phyloP scores from a whole-genome alignment of 2,797 vertebrate species.

The Siniperca undulata region DNA sequence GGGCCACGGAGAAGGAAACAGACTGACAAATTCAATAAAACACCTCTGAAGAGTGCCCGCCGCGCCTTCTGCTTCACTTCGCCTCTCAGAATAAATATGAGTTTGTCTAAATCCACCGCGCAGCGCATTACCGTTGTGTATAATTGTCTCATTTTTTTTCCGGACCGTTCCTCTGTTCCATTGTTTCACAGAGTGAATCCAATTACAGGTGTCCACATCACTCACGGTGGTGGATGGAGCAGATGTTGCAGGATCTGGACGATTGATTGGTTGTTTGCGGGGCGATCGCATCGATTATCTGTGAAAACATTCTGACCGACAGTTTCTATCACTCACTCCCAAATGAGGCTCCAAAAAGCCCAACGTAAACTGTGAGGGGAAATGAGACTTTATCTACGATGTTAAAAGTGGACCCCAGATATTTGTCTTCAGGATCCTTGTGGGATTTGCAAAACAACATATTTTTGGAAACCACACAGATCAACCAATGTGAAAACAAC shows the following conservation, averaged over 20 bases:
- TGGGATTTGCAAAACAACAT: not conserved
- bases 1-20: constrained; percentile 69
- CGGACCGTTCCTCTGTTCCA: constrained; percentile 32
- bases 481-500: not conserved
- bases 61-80: constrained; percentile 57
- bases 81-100: constrained; percentile 76
- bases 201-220: constrained; percentile 77
- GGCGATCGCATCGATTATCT: constrained; percentile 72
- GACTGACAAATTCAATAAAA: constrained; percentile 83
- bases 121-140: constrained; percentile 58
- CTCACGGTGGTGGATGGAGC: constrained; percentile 63
- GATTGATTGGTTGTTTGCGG: constrained; percentile 68
- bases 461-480: constrained; percentile 7
- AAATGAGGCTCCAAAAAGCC: constrained; percentile 52
- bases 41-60: constrained; percentile 63
- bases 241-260: constrained; percentile 63
- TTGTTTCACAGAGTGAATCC: constrained; percentile 79
- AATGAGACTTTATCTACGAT: constrained; percentile 17
- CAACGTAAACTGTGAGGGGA: constrained; percentile 7
- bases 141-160: constrained; percentile 81
- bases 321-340: constrained; percentile 56
- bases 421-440: constrained; percentile 3
- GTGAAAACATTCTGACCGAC: constrained; percentile 42
- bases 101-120: constrained; percentile 70
- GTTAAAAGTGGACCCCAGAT: constrained; percentile 11